A percentile compares a stretch with the other conserved stretches of the same genome.
Conservation (phyloP, 2,113 vertebrate species). For the Rutilus rutilus region DNA sequence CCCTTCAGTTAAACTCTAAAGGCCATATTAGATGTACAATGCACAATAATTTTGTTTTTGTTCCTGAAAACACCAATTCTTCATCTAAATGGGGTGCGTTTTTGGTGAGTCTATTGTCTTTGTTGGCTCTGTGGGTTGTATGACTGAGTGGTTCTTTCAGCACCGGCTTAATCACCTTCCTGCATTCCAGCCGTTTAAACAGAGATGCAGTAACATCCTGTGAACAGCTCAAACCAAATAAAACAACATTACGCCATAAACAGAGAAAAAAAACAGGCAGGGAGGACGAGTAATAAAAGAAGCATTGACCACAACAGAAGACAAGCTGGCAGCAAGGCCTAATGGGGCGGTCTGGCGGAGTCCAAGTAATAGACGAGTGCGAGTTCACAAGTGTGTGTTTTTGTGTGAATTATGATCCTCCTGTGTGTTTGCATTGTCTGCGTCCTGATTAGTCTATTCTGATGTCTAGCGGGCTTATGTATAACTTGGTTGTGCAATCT, state of each 20-base stretch:
- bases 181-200: constrained; percentile 42
- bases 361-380: constrained; percentile 15
- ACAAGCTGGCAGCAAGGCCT: constrained; percentile 27
- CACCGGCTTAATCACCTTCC: constrained; percentile 40
- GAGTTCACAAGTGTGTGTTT: constrained; percentile 31
- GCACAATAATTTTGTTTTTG: constrained; percentile 30
- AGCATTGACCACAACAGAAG: constrained; percentile 51
- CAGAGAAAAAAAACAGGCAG: constrained; percentile 31
- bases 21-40: constrained; percentile 20
- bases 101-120: constrained; percentile 45
- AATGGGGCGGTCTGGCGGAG: constrained; percentile 24
- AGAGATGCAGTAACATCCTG: constrained; percentile 50
- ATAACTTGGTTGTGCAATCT: constrained; percentile 1
- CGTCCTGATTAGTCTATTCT: background rate
- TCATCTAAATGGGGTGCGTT: constrained; percentile 27
- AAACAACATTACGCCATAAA: constrained; percentile 45
- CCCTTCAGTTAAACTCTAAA: background rate
- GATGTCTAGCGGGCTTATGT: background rate
- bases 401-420: background rate
- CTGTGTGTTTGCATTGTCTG: constrained; percentile 15
- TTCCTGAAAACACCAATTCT: constrained; percentile 40
- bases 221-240: constrained; percentile 40
- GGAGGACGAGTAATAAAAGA: constrained; percentile 43
- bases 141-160: constrained; percentile 37
- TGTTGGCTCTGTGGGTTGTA: constrained; percentile 27